Evolutionary conservation across 1,140 invertebrate species (phyloP).

Genomic region (Nasonia giraulti): DNA sequence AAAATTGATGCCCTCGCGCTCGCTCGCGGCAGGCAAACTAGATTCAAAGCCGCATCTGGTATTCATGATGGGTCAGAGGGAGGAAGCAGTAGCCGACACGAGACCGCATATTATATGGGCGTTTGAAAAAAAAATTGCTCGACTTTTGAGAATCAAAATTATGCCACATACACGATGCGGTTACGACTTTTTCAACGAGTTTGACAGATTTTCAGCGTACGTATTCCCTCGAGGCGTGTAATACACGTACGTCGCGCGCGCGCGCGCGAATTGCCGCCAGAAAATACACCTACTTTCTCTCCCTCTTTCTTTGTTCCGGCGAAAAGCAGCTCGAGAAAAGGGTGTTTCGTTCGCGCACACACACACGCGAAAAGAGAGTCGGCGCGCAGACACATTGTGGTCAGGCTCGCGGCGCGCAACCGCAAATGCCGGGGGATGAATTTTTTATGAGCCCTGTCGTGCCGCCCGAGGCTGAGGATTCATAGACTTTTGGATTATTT

Average conservation of each 20-base stretch:
- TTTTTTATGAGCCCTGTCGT: constrained; percentile 33
- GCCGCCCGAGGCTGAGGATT: constrained; percentile 2
- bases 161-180: too few species aligned
- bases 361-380: neutral
- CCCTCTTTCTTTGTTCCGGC: too few species aligned
- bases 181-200: too few species aligned
- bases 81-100: constrained; percentile 28
- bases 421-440: constrained; percentile 42
- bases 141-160: neutral
- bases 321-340: too few species aligned
- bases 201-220: too few species aligned
- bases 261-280: too few species aligned
- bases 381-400: constrained; percentile 40
- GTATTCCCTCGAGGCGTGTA: too few species aligned
- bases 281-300: too few species aligned
- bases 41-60: constrained; percentile 72
- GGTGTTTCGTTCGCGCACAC: neutral
- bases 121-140: neutral
- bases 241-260: too few species aligned
- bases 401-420: constrained; percentile 15
- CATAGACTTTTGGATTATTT: constrained; percentile 51
- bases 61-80: constrained; percentile 69
- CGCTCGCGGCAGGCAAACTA: constrained; percentile 69
- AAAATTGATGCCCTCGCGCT: constrained; percentile 70
- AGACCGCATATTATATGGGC: neutral